phyloP scores from a whole-genome alignment of 1,140 invertebrate genomes.

The Galleria mellonella region DNA sequence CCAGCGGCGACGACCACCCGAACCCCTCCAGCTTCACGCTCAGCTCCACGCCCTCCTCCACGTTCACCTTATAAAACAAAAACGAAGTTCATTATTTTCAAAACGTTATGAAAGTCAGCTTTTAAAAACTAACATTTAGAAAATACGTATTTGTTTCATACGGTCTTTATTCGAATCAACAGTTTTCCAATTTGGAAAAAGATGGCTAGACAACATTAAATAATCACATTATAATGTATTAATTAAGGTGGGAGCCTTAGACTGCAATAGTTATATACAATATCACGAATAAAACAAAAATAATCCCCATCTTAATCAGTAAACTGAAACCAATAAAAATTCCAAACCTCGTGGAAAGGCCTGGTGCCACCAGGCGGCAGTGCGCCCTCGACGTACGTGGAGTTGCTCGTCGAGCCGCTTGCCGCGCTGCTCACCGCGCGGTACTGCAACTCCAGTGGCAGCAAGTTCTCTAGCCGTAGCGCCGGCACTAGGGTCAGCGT shows the following conservation, averaged over 20 bases:
- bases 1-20: conserved; percentile 78
- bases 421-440: conserved; percentile 66
- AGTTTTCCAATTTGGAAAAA: not conserved
- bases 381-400: conserved; percentile 3
- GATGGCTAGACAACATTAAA: too few relatives aligned
- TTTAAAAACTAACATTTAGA: not conserved
- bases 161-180: not conserved
- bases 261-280: too few relatives aligned
- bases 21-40: conserved; percentile 89
- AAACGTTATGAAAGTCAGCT: not conserved
- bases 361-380: conserved; percentile 42
- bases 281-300: too few relatives aligned
- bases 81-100: too few relatives aligned
- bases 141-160: not conserved
- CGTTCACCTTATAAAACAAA: conserved; percentile 76
- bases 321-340: too few relatives aligned
- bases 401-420: conserved; percentile 50
- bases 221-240: too few relatives aligned
- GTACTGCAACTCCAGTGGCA: conserved; percentile 84
- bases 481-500: conserved; percentile 89
- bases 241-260: too few relatives aligned
- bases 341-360: conserved; percentile 60
- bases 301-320: too few relatives aligned
- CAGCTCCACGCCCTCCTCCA: conserved; percentile 82
- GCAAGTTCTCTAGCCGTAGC: conserved; percentile 85